Evolutionary conservation across 2,888 invertebrate genomes (phyloP).

Genomic region (Philopedon plagiatum): DNA sequence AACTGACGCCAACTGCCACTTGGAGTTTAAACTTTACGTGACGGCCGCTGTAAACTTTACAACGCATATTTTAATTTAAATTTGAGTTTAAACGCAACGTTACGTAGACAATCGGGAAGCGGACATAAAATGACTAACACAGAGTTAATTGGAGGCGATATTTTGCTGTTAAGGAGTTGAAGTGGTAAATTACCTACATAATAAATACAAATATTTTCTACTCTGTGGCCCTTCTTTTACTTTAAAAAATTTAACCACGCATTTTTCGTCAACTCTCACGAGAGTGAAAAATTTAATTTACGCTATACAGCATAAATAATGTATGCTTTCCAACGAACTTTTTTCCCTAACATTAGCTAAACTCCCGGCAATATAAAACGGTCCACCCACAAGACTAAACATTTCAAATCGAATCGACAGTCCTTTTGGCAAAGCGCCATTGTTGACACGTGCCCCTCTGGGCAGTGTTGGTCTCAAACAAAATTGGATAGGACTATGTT

Average conservation of each 20-base stretch:
- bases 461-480: constrained; percentile 2
- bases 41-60: no score
- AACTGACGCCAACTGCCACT: no score
- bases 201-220: no score
- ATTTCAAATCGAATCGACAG: constrained; percentile 3
- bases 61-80: no score
- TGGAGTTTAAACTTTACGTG: no score
- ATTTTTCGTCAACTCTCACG: not conserved
- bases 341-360: not conserved
- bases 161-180: no score
- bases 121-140: no score
- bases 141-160: no score
- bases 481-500: constrained; percentile 9
- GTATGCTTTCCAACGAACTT: not conserved
- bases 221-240: no score
- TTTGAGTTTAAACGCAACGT: no score
- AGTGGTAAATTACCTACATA: no score
- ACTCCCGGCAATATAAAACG: not conserved
- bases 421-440: not conserved
- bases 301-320: not conserved
- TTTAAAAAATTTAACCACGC: not conserved
- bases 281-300: not conserved
- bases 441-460: constrained; percentile 5
- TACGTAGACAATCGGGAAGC: no score
- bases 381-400: not conserved